A percentile compares a stretch with the other conserved stretches of the same genome.
These are phyloP conservation scores for Pseudopodoces humilis DNA, from an alignment of 2,113 vertebrate genomes.

Conservation along the genomic window DNA sequence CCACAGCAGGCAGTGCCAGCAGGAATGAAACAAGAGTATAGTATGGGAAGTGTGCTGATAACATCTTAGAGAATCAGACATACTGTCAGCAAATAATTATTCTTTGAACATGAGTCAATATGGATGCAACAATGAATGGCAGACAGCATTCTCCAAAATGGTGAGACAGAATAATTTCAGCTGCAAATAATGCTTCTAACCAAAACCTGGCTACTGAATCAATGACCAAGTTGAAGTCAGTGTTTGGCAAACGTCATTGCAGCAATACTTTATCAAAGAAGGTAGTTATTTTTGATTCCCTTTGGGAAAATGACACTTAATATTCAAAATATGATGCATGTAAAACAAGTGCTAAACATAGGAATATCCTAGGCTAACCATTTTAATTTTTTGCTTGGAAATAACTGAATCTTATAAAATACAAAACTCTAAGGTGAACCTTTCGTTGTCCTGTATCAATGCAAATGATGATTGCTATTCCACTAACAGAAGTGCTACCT, in stretches of 20 bases:
- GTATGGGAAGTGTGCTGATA: background rate
- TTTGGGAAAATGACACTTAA: background rate
- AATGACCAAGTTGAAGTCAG: background rate
- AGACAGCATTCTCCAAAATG: background rate
- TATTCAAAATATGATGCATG: background rate
- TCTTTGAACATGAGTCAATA: background rate
- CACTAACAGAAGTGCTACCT: background rate
- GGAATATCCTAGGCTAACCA: background rate
- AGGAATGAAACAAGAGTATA: background rate
- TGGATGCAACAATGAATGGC: background rate
- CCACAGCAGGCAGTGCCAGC: background rate
- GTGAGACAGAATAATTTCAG: background rate
- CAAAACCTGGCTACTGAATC: background rate
- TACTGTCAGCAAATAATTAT: background rate
- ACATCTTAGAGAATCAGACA: background rate
- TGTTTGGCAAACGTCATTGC: background rate
- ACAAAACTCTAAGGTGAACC: background rate
- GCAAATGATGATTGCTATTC: background rate
- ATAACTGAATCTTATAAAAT: background rate
- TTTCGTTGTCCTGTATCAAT: background rate
- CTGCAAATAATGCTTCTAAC: background rate
- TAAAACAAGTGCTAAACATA: background rate
- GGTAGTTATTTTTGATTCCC: background rate
- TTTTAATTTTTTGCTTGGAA: background rate
- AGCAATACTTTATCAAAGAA: background rate